Evolutionary conservation across 1,140 invertebrate genomes (phyloP), one percentile per base, ranked within the genome.

Genomic region (Ctenoplectra terminalis): DNA sequence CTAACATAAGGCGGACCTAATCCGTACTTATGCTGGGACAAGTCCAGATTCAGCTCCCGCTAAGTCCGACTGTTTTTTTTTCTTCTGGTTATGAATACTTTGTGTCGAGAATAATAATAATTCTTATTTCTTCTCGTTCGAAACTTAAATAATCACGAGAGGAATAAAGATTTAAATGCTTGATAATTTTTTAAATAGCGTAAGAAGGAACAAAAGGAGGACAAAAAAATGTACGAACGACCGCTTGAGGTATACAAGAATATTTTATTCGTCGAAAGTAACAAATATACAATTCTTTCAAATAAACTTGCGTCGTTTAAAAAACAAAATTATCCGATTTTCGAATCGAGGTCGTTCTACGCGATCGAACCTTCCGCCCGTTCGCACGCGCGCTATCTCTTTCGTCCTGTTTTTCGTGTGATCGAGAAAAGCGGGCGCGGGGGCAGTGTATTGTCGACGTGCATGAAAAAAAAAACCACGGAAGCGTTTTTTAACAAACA

Each of bases 181-280:
- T 40, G 4, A 9, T 40, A 40, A 40, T 5, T 40, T 17, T 15
- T 9, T 31, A 2, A 17, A 11, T 4, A 17, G 4, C 7, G 5
- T 7, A 23, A 26, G 5, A 29, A 13, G 26, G 31, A 37, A 3
- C 2, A 17, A 52, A 31, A n/a, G 9, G 29, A 11, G 1, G 54
- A 34, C n/a, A 29, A 17, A 48, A 31, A 52, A 26, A 46, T 54
- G 46, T 60, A n/a, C 50, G 37, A 34, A 31, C 64, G 54, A 70
- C 56, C 70, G 29, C 13, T 82, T 88, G 90, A 93, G 92, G 91
- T 93, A 94, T 94, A 94, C 92, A 94, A 94, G 93, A 94, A 94
- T 94, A 94, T 93, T 94, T 94, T 93, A 94, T 94, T 94, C 93
- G 91, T 93, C 90, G 91, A 93, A 93, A 93, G 92, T 94, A 94